Percentiles rank a stretch among this genome's conserved stretches.
Conservation (phyloP, 2,113 vertebrate species). For the Ciconia maguari region DNA sequence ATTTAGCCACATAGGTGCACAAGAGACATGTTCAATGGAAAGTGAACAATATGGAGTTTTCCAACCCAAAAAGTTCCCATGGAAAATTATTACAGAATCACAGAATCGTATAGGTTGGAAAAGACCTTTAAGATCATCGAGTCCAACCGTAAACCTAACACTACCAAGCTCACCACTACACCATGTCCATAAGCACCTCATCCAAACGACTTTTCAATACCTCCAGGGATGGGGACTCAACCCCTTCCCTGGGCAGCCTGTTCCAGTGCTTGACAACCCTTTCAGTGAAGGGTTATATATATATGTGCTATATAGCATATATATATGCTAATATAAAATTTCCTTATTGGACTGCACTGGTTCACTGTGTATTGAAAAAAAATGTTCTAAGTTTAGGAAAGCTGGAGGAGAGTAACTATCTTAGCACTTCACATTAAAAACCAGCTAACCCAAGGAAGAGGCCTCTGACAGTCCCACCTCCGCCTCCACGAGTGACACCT, state of each 20-base stretch:
- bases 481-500: fast-evolving
- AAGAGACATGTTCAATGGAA: background rate
- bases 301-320: too few relatives aligned
- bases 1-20: background rate
- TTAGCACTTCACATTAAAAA: background rate
- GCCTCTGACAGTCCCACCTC: background rate
- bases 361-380: background rate
- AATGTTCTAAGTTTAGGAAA: background rate
- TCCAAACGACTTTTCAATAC: too few relatives aligned
- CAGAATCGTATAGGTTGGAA: too few relatives aligned
- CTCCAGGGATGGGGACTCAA: too few relatives aligned
- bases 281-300: too few relatives aligned
- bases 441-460: background rate
- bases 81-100: background rate
- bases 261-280: too few relatives aligned
- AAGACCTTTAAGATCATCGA: too few relatives aligned
- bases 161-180: too few relatives aligned
- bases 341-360: background rate
- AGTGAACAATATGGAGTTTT: background rate
- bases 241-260: too few relatives aligned
- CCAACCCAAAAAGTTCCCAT: background rate
- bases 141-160: too few relatives aligned
- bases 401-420: background rate
- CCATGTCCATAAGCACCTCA: too few relatives aligned
- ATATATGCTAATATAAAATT: too few relatives aligned